Conservation (phyloP, 1,140 invertebrate genomes). For the Neoseiulus cucumeris region DNA sequence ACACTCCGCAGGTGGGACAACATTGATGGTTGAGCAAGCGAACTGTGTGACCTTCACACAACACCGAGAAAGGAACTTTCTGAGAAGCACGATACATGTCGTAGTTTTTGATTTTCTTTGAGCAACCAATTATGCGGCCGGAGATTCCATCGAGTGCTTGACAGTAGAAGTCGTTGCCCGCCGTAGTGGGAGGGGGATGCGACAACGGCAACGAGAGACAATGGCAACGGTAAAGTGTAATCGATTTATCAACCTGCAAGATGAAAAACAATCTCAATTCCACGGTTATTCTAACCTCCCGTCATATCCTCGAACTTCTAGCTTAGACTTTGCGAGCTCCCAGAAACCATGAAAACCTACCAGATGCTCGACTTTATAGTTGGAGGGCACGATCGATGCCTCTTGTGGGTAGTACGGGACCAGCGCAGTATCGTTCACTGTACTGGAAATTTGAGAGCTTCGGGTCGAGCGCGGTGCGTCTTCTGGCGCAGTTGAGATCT, state of each 20-base stretch:
- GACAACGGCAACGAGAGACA: constrained; percentile 2
- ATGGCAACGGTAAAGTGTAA: not conserved
- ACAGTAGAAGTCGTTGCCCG: not conserved
- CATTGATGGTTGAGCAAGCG: constrained; percentile 59
- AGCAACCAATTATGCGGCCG: constrained; percentile 44
- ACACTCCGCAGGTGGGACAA: constrained; percentile 70
- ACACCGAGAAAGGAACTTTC: constrained; percentile 56
- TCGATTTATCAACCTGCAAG: constrained; percentile 7
- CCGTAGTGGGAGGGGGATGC: not conserved
- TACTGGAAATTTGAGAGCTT: not conserved
- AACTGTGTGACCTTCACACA: constrained; percentile 56
- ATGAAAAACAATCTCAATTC: not conserved
- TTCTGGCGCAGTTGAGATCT: not conserved
- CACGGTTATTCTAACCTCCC: too few species aligned
- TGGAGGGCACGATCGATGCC: constrained; percentile 2
- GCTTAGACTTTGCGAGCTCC: too few species aligned
- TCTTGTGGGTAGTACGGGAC: not conserved
- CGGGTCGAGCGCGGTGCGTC: not conserved
- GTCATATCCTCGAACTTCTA: too few species aligned
- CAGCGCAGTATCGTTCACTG: not conserved
- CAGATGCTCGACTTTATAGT: constrained; percentile 5
- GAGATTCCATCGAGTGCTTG: not conserved
- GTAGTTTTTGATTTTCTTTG: constrained; percentile 42
- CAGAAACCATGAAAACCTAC: not conserved
- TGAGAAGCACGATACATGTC: constrained; percentile 49